These are phyloP conservation scores for Kuschelorhynchus macadamiae DNA, from an alignment of 2,888 invertebrate genomes.

Conservation along the genomic window DNA sequence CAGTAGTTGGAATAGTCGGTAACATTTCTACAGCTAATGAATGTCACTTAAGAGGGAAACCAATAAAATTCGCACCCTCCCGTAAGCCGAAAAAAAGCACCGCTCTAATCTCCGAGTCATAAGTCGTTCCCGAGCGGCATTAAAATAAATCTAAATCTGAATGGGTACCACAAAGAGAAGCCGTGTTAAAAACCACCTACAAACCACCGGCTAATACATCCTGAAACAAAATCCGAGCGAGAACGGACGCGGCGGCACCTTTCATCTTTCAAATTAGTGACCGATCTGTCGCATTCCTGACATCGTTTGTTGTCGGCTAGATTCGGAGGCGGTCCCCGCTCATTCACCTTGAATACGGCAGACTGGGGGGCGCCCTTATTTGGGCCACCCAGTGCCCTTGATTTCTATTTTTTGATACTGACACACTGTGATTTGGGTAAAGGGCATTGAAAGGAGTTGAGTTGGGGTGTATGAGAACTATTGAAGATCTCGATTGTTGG, in stretches of 20 bases:
- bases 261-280: constrained; percentile 49
- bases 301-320: constrained; percentile 33
- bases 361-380: constrained; percentile 47
- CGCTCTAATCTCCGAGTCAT: constrained; percentile 23
- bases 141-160: constrained; percentile 46
- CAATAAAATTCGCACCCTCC: neutral
- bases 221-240: constrained; percentile 47
- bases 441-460: too few species aligned
- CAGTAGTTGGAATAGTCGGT: too few species aligned
- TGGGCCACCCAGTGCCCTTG: constrained; percentile 43
- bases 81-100: constrained; percentile 9
- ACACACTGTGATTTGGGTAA: neutral
- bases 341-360: constrained; percentile 45
- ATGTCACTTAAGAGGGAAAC: too few species aligned
- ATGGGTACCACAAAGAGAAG: constrained; percentile 42
- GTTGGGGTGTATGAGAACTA: too few species aligned
- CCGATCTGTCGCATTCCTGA: constrained; percentile 49
- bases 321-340: constrained; percentile 34
- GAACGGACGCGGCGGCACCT: constrained; percentile 45
- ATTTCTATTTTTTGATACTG: neutral
- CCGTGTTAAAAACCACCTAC: constrained; percentile 47
- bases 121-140: constrained; percentile 31
- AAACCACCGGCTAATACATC: constrained; percentile 44
- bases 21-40: too few species aligned
- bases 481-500: too few species aligned